Conservation (phyloP, 2,113 vertebrate genomes). For the Entomyzon cyanotis region DNA sequence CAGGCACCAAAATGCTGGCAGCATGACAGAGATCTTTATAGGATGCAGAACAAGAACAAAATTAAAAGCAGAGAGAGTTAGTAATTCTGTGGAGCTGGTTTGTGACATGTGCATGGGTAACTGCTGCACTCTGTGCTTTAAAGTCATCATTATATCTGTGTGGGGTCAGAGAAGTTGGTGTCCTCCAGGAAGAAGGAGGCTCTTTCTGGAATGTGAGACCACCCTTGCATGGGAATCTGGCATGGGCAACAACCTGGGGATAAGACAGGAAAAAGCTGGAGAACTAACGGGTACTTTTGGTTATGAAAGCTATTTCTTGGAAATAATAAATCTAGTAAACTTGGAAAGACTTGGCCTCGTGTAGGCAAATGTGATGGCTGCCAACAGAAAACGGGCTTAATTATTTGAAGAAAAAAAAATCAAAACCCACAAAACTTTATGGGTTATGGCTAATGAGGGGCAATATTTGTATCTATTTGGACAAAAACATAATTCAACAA, state of each 20-base stretch:
- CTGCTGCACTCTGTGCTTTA: neutral
- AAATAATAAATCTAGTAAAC: neutral
- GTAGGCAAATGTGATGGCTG: neutral
- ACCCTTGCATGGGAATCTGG: neutral
- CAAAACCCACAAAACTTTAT: neutral
- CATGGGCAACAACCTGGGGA: neutral
- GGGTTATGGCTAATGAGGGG: neutral
- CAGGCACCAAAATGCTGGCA: neutral
- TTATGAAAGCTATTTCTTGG: neutral
- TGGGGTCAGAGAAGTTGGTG: neutral
- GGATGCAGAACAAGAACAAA: neutral
- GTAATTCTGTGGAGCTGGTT: neutral
- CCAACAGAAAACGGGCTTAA: neutral
- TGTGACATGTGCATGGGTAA: neutral
- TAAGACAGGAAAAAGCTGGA: neutral
- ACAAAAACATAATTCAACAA: neutral
- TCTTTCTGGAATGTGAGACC: neutral
- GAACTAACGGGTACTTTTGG: neutral
- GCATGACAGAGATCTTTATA: neutral
- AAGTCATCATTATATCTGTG: neutral
- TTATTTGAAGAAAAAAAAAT: neutral
- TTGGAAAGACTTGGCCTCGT: neutral
- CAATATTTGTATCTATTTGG: neutral
- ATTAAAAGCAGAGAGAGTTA: conserved; percentile 10
- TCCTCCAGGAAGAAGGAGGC: neutral